A percentile compares a stretch with the other conserved stretches of the same genome.
Conservation (phyloP, 1,140 invertebrate genomes). For the Papilio machaon region DNA sequence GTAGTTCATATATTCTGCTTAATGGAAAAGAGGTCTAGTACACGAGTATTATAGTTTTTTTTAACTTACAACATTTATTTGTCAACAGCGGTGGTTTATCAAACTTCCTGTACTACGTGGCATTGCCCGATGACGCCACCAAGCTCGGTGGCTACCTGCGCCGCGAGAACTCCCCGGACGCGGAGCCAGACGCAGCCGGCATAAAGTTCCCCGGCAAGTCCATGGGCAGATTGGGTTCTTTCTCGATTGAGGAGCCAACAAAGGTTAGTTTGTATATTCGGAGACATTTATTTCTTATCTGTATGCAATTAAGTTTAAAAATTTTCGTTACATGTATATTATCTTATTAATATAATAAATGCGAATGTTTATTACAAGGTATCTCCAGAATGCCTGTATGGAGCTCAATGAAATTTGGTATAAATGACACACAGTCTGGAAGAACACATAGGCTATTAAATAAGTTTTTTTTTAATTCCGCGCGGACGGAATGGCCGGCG, state of each 20-base stretch:
- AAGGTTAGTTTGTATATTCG: slow-evolving; percentile 56
- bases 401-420: too few species aligned
- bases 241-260: slow-evolving; percentile 72
- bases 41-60: neutral
- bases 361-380: too few species aligned
- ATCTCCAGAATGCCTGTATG: too few species aligned
- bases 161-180: slow-evolving; percentile 57
- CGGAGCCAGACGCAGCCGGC: slow-evolving; percentile 47
- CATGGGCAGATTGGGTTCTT: slow-evolving; percentile 58
- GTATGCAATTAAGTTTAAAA: too few species aligned
- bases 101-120: slow-evolving; percentile 91
- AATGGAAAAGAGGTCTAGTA: neutral
- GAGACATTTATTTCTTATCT: too few species aligned
- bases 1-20: too few species aligned
- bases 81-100: slow-evolving; percentile 88
- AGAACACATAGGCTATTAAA: too few species aligned
- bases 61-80: slow-evolving; percentile 27
- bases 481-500: too few species aligned
- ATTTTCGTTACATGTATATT: too few species aligned
- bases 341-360: too few species aligned
- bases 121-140: slow-evolving; percentile 83
- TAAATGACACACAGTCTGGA: too few species aligned
- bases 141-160: slow-evolving; percentile 49
- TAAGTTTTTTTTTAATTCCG: too few species aligned
- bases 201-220: slow-evolving; percentile 45